Evolutionary conservation across 1,140 invertebrate species (phyloP), one percentile per base, ranked within the genome.

Genomic region (Caenorhabditis tropicalis): DNA sequence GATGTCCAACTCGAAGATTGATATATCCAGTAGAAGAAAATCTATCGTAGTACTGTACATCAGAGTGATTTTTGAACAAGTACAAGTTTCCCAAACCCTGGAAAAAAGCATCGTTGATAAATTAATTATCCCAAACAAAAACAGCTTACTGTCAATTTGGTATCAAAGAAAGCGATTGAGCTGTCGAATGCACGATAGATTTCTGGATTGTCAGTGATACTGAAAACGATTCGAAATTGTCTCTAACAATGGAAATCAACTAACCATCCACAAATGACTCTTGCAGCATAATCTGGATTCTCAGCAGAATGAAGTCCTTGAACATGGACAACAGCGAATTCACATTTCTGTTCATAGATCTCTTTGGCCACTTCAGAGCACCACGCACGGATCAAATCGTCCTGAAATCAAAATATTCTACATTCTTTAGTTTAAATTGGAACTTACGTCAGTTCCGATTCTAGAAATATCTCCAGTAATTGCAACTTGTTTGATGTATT

Each of bases 21-120:
- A 82, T 82, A 43, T 83, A 85, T 16, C 84, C 84, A 33, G 84
- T 82, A n/a, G 65, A 85, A 9, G 84, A 82, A 53, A 85, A 85
- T 48, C 81, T 82, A 48, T 85, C 81, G n/a, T 82, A 85, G 60
- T 74, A 85, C 33, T 74, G 36, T 21, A 82, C 81, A 21, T 82
- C 81, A 2, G 48, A 31, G 27, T 49, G 39, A 27, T 85, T 48
- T 19, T 81, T 53, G 81, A 85, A 85, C 15, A 85, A 65, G 31
- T 51, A 85, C 43, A 85, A 31, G 27, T 58, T 74, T 31, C 84
- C 84, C 19, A 85, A 81, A 39, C 84, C 83, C 83, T 84, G 33
- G 33, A 70, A 70, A 46, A 24, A 74, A 7, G 12, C 33, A 74
- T 1, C 39, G 12, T 48, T 79, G 7, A 15, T 10, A 60, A 31